Base-by-base conservation (phyloP, 2,113 vertebrate species). In the Anhinga anhinga region DNA sequence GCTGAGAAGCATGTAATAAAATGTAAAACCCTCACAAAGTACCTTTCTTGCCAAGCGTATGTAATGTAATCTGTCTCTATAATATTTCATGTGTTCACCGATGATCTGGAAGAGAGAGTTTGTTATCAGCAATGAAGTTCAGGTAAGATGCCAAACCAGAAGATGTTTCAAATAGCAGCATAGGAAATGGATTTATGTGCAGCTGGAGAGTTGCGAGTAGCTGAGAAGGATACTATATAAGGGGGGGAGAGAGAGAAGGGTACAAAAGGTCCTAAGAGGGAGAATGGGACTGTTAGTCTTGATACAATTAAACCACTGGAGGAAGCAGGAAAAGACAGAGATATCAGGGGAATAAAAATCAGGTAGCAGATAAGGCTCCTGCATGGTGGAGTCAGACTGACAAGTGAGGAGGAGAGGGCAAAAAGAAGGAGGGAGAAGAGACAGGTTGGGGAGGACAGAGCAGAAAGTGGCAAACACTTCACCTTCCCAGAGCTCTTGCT, bases 101-200 rank as follows among this genome's bases (percentile, higher is more conserved):
- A 88, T 70, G 86, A 90, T 47, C 56, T 62, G 58, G 63, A 90
- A 92, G 71, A 74, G 45, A 70, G 13, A 92, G 53, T 77, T 88
- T 92, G 84, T 76, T 95, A 92, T 45, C 74, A 76, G 78, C 70
- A 82, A 59, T 91, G 88, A 93, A 80, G 36, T 62, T 90, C 90
- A 88, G 49, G 56, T 58, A 91, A 69, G 77, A 93, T n/a, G 77
- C 71, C 77, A 62, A 40, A 67, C 10, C 52, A 65, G 30, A 86
- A 82, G 56, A 30, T 42, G 20, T 62, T 82, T 56, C 45, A 74
- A 89, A 82, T 1, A 56, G 62, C 29, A 88, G 40, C 25, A 30
- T 5, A 62, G 19, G 26, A 89, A 83, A 65, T 14, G 25, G 58
- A 78, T 88, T 83, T 61, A 73, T 34, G 30, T 9, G 55, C 49